Evolutionary conservation across 1,140 invertebrate genomes (phyloP).

Genomic region (Hetaerina americana): DNA sequence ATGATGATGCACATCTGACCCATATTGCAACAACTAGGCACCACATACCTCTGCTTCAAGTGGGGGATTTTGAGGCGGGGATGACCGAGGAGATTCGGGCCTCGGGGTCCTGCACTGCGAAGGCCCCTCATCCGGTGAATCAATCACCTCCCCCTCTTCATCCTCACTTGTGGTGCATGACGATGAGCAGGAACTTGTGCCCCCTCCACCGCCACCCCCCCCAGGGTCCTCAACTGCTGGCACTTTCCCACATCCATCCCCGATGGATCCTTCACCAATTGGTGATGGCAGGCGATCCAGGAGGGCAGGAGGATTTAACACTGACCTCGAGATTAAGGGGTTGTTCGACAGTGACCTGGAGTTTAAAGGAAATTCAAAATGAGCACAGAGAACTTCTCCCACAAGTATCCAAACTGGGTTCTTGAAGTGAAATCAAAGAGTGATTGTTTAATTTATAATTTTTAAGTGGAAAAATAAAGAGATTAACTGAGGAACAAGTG

Average conservation of each 20-base stretch:
- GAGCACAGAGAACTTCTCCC: too few relatives aligned
- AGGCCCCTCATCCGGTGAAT: not conserved
- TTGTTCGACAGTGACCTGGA: too few relatives aligned
- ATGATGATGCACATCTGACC: too few relatives aligned
- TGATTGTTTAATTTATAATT: too few relatives aligned
- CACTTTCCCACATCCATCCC: not conserved
- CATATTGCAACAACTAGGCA: too few relatives aligned
- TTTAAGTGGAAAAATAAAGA: too few relatives aligned
- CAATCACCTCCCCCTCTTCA: not conserved
- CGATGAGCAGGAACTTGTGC: not conserved
- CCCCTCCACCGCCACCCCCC: slow-evolving; percentile 23
- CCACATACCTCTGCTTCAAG: not conserved
- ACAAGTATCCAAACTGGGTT: too few relatives aligned
- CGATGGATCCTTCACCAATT: not conserved
- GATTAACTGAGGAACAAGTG: too few relatives aligned
- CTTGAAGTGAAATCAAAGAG: too few relatives aligned
- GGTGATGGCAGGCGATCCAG: not conserved
- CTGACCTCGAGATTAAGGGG: not conserved
- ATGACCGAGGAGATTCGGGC: not conserved
- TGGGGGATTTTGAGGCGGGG: not conserved
- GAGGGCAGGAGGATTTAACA: not conserved
- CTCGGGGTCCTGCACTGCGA: not conserved
- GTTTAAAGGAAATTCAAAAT: too few relatives aligned
- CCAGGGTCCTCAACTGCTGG: slow-evolving; percentile 13
- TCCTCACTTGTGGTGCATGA: not conserved